phyloP scores from a whole-genome alignment of 2,797 vertebrate genomes.

The Galago senegalensis region DNA sequence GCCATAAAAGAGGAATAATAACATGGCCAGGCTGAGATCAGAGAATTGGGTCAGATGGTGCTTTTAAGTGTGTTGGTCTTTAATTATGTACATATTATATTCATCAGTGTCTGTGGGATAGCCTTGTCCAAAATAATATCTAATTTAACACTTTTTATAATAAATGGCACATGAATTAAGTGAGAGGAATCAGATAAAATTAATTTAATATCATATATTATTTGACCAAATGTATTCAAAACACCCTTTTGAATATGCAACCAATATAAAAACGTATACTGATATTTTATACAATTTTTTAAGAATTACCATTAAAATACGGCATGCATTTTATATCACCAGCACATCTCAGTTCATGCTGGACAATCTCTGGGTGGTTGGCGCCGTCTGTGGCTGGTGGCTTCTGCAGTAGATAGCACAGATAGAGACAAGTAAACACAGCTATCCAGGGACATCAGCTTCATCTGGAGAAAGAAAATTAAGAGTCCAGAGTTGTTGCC shows the following conservation, averaged over 20 bases:
- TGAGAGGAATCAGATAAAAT: not conserved
- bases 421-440: not conserved
- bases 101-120: not conserved
- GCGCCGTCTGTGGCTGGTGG: not conserved
- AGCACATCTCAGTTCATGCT: not conserved
- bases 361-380: not conserved
- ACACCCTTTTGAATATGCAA: not conserved
- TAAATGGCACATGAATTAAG: not conserved
- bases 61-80: not conserved
- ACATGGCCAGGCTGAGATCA: too few species aligned
- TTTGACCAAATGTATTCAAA: not conserved
- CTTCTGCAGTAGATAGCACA: not conserved
- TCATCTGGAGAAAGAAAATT: not conserved
- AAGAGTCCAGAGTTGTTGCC: not conserved
- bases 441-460: not conserved
- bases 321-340: not conserved
- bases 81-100: not conserved
- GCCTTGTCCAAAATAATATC: not conserved
- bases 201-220: not conserved
- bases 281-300: not conserved
- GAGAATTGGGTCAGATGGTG: not conserved
- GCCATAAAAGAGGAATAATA: not conserved
- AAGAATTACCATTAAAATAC: not conserved
- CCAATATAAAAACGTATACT: not conserved
- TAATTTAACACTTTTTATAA: not conserved